phyloP scores from a whole-genome alignment of 2,797 vertebrate species.

The Enteromius argenteus region DNA sequence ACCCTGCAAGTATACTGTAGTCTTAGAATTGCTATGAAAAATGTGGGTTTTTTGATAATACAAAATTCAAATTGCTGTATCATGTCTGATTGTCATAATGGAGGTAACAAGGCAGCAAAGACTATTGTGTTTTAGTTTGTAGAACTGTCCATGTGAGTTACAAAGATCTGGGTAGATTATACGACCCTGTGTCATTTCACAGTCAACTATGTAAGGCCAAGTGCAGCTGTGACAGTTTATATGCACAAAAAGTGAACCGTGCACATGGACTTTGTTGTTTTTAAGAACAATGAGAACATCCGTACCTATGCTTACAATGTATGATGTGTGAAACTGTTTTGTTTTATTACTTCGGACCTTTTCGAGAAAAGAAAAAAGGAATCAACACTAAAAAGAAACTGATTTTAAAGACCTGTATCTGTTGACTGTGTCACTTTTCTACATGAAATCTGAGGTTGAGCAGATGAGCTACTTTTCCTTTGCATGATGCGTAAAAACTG shows the following conservation, averaged over 20 bases:
- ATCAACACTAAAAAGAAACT: conserved; percentile 63
- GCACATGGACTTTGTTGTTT: conserved; percentile 22
- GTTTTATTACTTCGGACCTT: conserved; percentile 56
- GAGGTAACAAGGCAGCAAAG: conserved; percentile 30
- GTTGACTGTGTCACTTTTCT: conserved; percentile 45
- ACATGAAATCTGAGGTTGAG: conserved; percentile 13
- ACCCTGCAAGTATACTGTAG: conserved; percentile 35
- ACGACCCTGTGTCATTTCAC: conserved; percentile 36
- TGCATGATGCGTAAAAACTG: conserved; percentile 65
- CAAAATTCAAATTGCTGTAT: conserved; percentile 32
- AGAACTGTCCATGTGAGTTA: conserved; percentile 31
- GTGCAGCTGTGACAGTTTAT: not conserved
- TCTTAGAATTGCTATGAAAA: conserved; percentile 27
- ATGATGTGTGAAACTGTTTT: conserved; percentile 40
- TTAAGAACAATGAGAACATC: not conserved
- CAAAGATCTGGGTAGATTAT: conserved; percentile 50
- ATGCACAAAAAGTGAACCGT: conserved; percentile 16
- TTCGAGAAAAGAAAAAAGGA: conserved; percentile 50
- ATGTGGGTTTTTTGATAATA: conserved; percentile 9
- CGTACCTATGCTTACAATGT: conserved; percentile 14
- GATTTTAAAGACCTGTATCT: conserved; percentile 41
- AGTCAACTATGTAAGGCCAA: conserved; percentile 16
- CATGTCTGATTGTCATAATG: conserved; percentile 31
- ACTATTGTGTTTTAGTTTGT: conserved; percentile 39
- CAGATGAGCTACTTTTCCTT: conserved; percentile 41